phyloP scores from a whole-genome alignment of 1,140 invertebrate species.

The Zaprionus kolodkinae region DNA sequence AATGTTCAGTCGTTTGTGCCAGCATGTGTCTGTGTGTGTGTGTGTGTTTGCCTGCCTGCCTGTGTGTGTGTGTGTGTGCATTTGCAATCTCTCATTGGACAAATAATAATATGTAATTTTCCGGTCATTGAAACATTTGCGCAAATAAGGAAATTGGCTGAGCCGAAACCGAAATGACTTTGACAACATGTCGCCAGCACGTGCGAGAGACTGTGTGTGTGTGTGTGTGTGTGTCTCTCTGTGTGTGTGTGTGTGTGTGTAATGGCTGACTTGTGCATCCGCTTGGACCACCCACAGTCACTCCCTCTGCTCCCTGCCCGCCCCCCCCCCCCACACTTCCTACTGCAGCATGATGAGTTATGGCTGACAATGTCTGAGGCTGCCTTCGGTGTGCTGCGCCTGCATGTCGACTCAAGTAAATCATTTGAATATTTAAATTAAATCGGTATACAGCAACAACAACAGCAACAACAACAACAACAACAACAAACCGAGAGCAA shows the following conservation, averaged over 20 bases:
- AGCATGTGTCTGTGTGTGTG: conserved; percentile 2
- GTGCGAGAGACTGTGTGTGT: conserved; percentile 7
- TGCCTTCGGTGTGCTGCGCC: conserved; percentile 29
- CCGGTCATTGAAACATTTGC: conserved; percentile 79
- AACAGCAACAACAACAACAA: conserved; percentile 47
- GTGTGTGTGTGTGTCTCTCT: not conserved
- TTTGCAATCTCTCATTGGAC: conserved; percentile 53
- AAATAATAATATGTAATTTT: conserved; percentile 81
- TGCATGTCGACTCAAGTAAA: conserved; percentile 59
- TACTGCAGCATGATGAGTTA: conserved; percentile 57
- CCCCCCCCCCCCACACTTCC: not conserved
- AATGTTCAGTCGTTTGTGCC: conserved; percentile 49
- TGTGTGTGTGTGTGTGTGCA: conserved; percentile 26
- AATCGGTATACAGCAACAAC: conserved; percentile 60
- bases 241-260: conserved; percentile 26
- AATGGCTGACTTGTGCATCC: too few relatives aligned
- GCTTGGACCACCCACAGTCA: conserved; percentile 13
- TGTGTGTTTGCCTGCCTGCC: not conserved
- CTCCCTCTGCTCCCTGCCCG: not conserved
- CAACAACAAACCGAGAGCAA: not conserved
- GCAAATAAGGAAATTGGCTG: conserved; percentile 76
- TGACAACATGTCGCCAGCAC: conserved; percentile 48
- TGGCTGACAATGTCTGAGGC: conserved; percentile 56
- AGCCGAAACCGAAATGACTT: conserved; percentile 58
- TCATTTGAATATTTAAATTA: conserved; percentile 80